phyloP scores from a whole-genome alignment of 2,888 invertebrate genomes.

The Rhodophaea formosa region DNA sequence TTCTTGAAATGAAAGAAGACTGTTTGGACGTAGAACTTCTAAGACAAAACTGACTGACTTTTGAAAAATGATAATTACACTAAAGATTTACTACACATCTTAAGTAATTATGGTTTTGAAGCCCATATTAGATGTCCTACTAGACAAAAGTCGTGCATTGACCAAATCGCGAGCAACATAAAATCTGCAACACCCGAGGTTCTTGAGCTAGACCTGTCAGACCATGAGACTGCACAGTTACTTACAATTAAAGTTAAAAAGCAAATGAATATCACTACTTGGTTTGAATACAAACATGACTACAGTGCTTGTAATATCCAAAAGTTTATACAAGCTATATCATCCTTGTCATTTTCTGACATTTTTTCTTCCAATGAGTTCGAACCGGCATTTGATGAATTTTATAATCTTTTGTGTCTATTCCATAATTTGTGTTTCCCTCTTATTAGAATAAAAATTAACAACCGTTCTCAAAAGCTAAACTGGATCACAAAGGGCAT shows the following conservation, averaged over 20 bases:
- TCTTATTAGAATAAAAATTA: conserved; percentile 14
- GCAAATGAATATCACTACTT: conserved; percentile 3
- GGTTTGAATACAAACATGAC: conserved; percentile 21
- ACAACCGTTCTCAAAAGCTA: neutral
- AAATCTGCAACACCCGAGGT: neutral
- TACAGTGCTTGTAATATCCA: conserved; percentile 18
- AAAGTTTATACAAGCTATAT: conserved; percentile 18
- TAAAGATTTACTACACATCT: conserved; percentile 3
- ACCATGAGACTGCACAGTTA: conserved; percentile 18
- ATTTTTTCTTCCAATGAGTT: neutral
- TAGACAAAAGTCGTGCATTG: conserved; percentile 13
- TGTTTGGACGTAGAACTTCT: no score
- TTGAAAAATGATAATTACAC: neutral
- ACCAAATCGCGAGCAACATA: conserved; percentile 19
- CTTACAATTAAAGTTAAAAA: conserved; percentile 11
- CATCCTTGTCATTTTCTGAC: conserved; percentile 19
- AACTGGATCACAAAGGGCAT: conserved; percentile 4
- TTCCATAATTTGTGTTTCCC: conserved; percentile 22
- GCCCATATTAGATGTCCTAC: conserved; percentile 13
- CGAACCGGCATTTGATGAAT: neutral
- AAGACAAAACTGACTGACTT: no score
- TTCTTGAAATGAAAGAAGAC: no score
- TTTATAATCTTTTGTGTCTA: conserved; percentile 12
- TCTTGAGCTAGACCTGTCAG: conserved; percentile 5
- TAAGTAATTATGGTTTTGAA: conserved; percentile 10